Evolutionary conservation across 2,113 vertebrate species (phyloP).

Genomic region (Scopus umbretta): DNA sequence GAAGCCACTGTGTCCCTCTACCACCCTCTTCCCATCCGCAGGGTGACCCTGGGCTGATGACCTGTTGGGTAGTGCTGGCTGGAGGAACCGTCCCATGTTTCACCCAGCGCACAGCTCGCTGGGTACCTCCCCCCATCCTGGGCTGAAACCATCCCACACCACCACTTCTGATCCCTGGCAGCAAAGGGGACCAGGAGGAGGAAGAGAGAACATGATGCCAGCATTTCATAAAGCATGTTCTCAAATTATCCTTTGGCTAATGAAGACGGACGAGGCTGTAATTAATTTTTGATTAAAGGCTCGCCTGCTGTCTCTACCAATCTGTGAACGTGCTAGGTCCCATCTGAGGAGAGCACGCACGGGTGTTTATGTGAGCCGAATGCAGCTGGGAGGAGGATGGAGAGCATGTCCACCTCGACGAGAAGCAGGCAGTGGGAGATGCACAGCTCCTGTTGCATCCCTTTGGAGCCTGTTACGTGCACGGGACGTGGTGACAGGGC

Average conservation of each 20-base stretch:
- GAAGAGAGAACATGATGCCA: neutral
- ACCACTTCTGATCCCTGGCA: neutral
- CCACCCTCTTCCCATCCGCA: neutral
- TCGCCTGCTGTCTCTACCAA: neutral
- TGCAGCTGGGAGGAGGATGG: neutral
- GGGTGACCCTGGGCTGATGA: neutral
- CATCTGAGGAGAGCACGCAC: neutral
- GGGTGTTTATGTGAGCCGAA: neutral
- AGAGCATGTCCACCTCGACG: neutral
- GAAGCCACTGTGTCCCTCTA: neutral
- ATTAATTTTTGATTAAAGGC: slow-evolving; percentile 43
- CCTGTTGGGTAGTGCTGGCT: neutral
- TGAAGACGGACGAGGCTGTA: slow-evolving; percentile 4
- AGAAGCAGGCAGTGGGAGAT: neutral
- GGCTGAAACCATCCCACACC: neutral
- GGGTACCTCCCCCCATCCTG: neutral
- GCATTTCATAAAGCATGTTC: neutral
- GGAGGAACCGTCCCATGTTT: neutral
- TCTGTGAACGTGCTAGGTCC: neutral
- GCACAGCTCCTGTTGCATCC: neutral
- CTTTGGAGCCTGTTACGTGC: neutral
- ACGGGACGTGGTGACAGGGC: accelerated
- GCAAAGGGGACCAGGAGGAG: neutral
- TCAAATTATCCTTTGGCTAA: slow-evolving; percentile 26
- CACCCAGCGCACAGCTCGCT: neutral